These are phyloP conservation scores for Aplodontia rufa DNA, from an alignment of 2,113 vertebrate genomes.

Conservation along the genomic window DNA sequence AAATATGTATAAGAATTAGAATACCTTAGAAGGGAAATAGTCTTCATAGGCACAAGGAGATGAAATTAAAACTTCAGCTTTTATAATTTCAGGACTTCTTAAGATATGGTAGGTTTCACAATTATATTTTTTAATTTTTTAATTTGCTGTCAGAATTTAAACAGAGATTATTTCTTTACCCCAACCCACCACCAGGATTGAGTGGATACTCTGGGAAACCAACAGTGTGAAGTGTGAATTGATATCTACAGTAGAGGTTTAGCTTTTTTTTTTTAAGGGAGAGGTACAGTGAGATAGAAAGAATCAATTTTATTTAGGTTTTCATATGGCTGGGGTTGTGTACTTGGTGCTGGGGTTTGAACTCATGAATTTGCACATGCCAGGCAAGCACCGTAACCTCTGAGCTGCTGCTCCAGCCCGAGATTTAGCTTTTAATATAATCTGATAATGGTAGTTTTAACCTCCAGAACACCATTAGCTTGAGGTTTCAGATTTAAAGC, in stretches of 20 bases:
- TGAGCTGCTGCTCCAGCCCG: too few species aligned
- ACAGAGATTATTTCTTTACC: background rate
- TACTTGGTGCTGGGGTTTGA: too few species aligned
- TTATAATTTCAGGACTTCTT: conserved; percentile 29
- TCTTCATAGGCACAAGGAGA: conserved; percentile 17
- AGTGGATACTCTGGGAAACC: conserved; percentile 26
- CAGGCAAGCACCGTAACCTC: too few species aligned
- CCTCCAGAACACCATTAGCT: conserved; percentile 50
- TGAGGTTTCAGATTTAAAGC: background rate
- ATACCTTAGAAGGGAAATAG: background rate
- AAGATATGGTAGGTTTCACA: background rate
- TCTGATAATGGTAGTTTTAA: conserved; percentile 66
- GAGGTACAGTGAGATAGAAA: too few species aligned
- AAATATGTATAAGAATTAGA: background rate
- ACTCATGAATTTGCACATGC: too few species aligned
- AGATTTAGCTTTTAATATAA: conserved; percentile 60
- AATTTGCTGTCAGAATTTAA: background rate
- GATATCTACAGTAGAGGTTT: background rate
- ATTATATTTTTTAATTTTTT: conserved; percentile 29
- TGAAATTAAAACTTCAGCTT: conserved; percentile 57
- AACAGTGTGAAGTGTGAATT: conserved; percentile 48
- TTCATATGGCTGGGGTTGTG: too few species aligned
- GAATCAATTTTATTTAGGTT: too few species aligned
- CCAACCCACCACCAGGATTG: background rate
- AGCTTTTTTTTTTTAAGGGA: too few species aligned